Evolutionary conservation across 2,888 invertebrate species (phyloP).

Genomic region (Rotaria magnacalcarata): DNA sequence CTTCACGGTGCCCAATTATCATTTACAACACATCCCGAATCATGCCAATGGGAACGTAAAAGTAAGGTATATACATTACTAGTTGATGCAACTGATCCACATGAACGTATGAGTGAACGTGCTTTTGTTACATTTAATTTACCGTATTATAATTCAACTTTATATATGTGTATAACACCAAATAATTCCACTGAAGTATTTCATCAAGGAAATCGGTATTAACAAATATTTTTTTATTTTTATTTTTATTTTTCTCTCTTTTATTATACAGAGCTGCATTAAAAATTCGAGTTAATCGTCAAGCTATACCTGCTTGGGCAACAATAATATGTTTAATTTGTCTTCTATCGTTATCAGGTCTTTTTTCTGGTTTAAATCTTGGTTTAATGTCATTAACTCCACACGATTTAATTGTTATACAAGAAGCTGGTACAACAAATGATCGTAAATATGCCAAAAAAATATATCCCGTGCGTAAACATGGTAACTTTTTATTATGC

Average conservation of each 20-base stretch:
- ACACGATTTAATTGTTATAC: constrained; percentile 87
- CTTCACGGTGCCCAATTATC: neutral
- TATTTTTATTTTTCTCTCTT: neutral
- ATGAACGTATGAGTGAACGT: neutral
- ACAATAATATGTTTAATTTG: constrained; percentile 48
- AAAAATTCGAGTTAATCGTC: neutral
- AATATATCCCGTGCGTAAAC: constrained; percentile 84
- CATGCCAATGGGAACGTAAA: constrained; percentile 11
- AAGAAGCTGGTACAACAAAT: constrained; percentile 76
- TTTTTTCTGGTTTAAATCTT: constrained; percentile 92
- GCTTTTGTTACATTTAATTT: neutral
- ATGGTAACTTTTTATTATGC: constrained; percentile 84
- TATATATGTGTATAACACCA: neutral
- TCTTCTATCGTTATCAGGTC: constrained; percentile 79
- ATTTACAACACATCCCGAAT: neutral
- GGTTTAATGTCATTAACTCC: constrained; percentile 89
- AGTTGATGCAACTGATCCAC: neutral
- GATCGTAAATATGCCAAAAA: constrained; percentile 73
- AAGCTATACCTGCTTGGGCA: constrained; percentile 37
- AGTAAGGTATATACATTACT: neutral
- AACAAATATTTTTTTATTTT: neutral
- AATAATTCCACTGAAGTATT: neutral
- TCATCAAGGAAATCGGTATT: neutral
- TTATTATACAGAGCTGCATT: neutral
- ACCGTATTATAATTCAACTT: constrained; percentile 21